Conservation (phyloP, 2,113 vertebrate genomes). For the Nestor notabilis region DNA sequence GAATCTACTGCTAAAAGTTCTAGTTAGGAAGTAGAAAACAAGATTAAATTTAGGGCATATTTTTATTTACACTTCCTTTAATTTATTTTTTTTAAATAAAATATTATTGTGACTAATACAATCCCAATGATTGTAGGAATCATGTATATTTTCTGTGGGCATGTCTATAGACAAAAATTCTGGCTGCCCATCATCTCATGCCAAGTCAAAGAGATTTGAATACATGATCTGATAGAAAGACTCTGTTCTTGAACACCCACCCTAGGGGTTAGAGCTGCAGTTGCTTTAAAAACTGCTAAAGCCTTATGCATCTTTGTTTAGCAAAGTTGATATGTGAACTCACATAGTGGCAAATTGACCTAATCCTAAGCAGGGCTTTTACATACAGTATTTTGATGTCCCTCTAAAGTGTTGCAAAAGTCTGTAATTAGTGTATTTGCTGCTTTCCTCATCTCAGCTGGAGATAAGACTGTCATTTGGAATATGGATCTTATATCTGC, state of each 20-base stretch:
- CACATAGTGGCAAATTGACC: not conserved
- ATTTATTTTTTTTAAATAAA: not conserved
- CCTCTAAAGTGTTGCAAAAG: not conserved
- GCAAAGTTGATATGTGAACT: not conserved
- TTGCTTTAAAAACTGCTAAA: not conserved
- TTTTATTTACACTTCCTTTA: not conserved
- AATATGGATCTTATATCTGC: not conserved
- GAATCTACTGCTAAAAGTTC: not conserved
- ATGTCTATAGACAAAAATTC: not conserved
- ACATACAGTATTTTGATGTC: not conserved
- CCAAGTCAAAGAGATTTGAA: not conserved
- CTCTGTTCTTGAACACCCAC: not conserved
- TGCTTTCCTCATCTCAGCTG: not conserved
- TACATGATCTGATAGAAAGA: not conserved
- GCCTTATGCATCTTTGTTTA: not conserved
- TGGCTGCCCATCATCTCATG: not conserved
- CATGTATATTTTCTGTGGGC: not conserved
- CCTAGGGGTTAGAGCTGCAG: not conserved
- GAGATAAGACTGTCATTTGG: not conserved
- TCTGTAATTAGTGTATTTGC: not conserved
- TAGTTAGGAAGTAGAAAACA: not conserved
- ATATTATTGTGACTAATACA: not conserved
- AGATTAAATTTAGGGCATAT: not conserved
- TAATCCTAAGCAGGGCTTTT: not conserved
- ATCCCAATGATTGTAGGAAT: not conserved